Evolutionary conservation across 2,113 vertebrate species (phyloP).

Genomic region (Taxidea taxus): DNA sequence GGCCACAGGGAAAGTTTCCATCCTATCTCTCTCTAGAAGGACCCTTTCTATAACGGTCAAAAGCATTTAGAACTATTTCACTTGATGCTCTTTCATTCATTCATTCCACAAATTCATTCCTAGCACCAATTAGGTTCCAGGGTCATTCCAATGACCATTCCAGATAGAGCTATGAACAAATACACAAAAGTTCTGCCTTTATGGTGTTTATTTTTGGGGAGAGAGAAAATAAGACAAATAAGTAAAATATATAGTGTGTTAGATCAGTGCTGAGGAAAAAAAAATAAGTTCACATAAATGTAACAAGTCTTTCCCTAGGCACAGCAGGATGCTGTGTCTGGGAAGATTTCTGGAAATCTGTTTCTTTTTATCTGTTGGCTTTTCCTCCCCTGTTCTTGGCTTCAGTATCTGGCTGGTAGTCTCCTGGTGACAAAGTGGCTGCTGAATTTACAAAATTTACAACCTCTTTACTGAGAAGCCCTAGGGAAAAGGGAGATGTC

Average conservation of each 20-base stretch:
- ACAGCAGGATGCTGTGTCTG: neutral
- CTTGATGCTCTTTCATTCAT: neutral
- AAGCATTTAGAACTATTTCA: neutral
- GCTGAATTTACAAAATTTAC: neutral
- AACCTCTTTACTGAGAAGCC: neutral
- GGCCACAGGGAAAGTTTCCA: neutral
- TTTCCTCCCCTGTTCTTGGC: neutral
- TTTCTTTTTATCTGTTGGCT: conserved; percentile 9
- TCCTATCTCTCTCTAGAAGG: neutral
- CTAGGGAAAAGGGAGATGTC: neutral
- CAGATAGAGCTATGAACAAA: neutral
- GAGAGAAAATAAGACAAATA: neutral
- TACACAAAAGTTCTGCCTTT: neutral
- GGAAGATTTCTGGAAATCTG: neutral
- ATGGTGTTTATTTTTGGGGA: neutral
- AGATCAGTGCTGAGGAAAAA: neutral
- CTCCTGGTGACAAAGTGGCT: neutral
- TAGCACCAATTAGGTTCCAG: neutral
- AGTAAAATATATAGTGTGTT: neutral
- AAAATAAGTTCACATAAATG: neutral
- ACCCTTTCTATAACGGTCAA: neutral
- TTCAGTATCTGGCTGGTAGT: neutral
- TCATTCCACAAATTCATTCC: neutral
- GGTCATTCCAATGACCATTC: neutral
- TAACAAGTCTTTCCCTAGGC: neutral